Base-by-base conservation (phyloP, 2,888 invertebrate species). In the Oxyteleia sp. region DNA sequence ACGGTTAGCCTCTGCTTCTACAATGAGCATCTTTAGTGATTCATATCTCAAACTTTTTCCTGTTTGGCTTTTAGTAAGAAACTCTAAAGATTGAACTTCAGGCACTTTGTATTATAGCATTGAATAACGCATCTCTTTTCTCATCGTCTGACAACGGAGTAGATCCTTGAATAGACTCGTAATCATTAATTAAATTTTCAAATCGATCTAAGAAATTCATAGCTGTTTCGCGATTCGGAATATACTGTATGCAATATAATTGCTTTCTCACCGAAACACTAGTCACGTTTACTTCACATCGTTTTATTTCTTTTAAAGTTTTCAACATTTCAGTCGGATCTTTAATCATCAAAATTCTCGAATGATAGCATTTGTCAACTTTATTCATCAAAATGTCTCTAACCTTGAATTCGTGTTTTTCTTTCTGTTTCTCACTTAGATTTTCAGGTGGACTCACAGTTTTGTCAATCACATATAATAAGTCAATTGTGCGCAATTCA, bases 21-120 rank as follows among this genome's bases (percentile, higher is more conserved):
- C 8, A 29, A 79, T 10, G 16, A 74, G 59, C 3, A 11, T 29
- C 51, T 74, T 79, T 11, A 83, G 18, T 32, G 72, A 41, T 8
- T 66, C 78, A 8, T 76, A 76, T 11, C 32, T 51, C 1, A 68
- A 35, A 45, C 49, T 49, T 20, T 63, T 76, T n/a, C 59, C 64
- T 1, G 32, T 59, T n/a, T 26, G n/a, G 10, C 41, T 69, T 57
- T 38, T 82, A 0, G 53, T 35, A 5, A 64, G 13, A 8, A 80
- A 72, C n/a, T 80, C 72, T 7, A 64, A n/a, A 2, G 55, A 16
- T 18, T 72, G 32, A 11, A 80, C 72, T 10, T 53, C 49, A 4
- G 64, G 71, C 38, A 74, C 49, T 0, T 47, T 15, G 4, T 29
- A 49, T 32, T 13, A 43, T 43, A 1, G 43, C 43, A 16, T 8